A percentile compares a stretch with the other conserved stretches of the same genome.
Conservation (phyloP, 2,113 vertebrate genomes). For the Electrona antarctica region DNA sequence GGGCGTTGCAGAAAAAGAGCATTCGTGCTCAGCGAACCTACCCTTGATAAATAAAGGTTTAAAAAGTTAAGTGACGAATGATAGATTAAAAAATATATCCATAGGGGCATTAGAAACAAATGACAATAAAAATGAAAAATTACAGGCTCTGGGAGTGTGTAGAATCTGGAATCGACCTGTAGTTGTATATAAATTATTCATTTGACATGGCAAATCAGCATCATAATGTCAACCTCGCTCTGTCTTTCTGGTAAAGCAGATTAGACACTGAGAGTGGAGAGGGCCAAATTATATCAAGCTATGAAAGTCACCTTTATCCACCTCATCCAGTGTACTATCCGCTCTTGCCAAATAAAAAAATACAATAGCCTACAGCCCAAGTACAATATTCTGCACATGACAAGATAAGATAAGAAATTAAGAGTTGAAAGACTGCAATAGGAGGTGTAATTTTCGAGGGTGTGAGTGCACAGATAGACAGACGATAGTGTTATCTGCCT, state of each 20-base stretch:
- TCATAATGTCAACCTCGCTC: too few species aligned
- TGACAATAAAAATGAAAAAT: too few species aligned
- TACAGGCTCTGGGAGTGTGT: too few species aligned
- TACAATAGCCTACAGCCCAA: neutral
- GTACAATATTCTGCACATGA: conserved; percentile 4
- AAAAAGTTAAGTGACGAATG: too few species aligned
- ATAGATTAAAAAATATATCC: too few species aligned
- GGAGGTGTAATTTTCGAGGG: neutral
- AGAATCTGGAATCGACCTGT: too few species aligned
- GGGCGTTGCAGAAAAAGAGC: too few species aligned
- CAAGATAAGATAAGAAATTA: conserved; percentile 34
- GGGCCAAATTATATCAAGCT: neutral
- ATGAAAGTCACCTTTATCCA: neutral
- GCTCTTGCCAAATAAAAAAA: neutral
- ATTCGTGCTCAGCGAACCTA: too few species aligned
- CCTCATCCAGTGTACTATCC: neutral
- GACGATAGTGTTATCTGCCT: conserved; percentile 3
- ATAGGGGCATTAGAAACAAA: too few species aligned
- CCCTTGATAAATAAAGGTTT: too few species aligned
- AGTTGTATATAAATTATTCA: too few species aligned
- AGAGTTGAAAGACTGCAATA: neutral
- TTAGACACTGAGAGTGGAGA: neutral
- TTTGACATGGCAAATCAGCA: too few species aligned
- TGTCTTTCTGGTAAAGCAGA: neutral
- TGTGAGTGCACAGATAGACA: conserved; percentile 1